A percentile compares a stretch with the other conserved stretches of the same genome.
These are phyloP conservation scores for Nemotelus nigrinus DNA, from an alignment of 2,888 invertebrate genomes.

Conservation along the genomic window DNA sequence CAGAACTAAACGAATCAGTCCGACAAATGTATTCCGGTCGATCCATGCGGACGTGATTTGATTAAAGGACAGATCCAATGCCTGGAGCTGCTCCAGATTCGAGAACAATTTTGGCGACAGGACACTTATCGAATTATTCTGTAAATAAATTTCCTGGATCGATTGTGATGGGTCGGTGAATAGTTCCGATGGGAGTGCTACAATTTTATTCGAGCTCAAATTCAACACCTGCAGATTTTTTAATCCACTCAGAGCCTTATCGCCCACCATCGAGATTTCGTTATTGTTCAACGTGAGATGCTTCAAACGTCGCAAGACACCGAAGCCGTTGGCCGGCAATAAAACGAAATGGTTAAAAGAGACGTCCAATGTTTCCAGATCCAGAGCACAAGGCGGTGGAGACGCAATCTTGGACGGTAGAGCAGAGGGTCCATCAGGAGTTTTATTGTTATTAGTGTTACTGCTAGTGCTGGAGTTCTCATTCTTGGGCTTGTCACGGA, in stretches of 20 bases:
- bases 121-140: slow-evolving; percentile 90
- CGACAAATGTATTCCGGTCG: slow-evolving; percentile 84
- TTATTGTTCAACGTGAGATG: slow-evolving; percentile 88
- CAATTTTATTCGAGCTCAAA: slow-evolving; percentile 89
- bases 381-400: slow-evolving; percentile 71
- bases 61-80: slow-evolving; percentile 86
- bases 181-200: slow-evolving; percentile 84
- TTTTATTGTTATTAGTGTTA: slow-evolving; percentile 45
- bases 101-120: slow-evolving; percentile 86
- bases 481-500: slow-evolving; percentile 69
- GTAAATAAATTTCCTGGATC: slow-evolving; percentile 88
- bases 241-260: slow-evolving; percentile 82
- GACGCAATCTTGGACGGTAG: slow-evolving; percentile 58
- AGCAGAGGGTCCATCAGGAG: slow-evolving; percentile 39
- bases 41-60: slow-evolving; percentile 88
- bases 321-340: slow-evolving; percentile 84
- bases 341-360: slow-evolving; percentile 86
- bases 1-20: slow-evolving; percentile 86
- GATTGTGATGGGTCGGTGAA: slow-evolving; percentile 82
- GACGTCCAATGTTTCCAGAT: slow-evolving; percentile 83
- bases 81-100: slow-evolving; percentile 83
- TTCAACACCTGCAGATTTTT: slow-evolving; percentile 86
- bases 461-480: slow-evolving; percentile 11
- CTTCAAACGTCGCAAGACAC: slow-evolving; percentile 79
- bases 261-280: slow-evolving; percentile 87